Percentiles rank a stretch among this genome's conserved stretches.
Conservation (phyloP, 2,888 invertebrate species). For the Drosophila pegasa region DNA sequence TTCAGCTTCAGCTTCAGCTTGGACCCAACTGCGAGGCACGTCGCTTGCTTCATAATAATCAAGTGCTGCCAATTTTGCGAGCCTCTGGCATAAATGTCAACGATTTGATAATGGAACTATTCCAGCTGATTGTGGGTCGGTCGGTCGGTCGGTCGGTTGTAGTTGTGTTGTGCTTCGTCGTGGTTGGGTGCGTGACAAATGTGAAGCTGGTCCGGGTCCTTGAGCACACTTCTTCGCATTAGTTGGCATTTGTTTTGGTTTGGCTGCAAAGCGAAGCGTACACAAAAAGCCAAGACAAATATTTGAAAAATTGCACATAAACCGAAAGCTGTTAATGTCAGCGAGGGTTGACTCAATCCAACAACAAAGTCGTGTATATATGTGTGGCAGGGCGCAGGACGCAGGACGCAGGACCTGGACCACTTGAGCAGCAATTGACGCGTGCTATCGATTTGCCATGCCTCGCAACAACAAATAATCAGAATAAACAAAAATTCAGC, state of each 20-base stretch:
- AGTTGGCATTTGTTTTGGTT: constrained; percentile 72
- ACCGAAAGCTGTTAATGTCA: constrained; percentile 64
- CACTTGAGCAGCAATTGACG: constrained; percentile 56
- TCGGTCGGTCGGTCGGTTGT: no score
- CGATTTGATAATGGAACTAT: constrained; percentile 74
- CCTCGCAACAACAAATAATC: constrained; percentile 38
- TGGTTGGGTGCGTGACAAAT: constrained; percentile 61
- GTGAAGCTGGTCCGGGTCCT: constrained; percentile 63
- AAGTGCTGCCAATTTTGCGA: constrained; percentile 63
- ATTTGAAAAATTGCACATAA: constrained; percentile 74
- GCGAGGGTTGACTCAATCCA: constrained; percentile 24
- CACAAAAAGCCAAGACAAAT: constrained; percentile 57
- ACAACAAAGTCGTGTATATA: background rate
- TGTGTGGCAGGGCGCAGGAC: background rate
- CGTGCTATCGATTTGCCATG: constrained; percentile 64
- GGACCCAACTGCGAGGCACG: constrained; percentile 47
- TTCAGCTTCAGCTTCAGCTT: background rate
- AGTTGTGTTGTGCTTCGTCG: background rate
- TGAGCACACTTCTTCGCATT: constrained; percentile 53
- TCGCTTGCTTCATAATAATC: constrained; percentile 73
- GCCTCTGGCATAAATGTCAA: constrained; percentile 78
- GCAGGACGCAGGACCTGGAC: background rate
- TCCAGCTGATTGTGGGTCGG: constrained; percentile 11
- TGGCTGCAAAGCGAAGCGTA: constrained; percentile 29
- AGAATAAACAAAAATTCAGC: constrained; percentile 26